Conservation (phyloP, 2,113 vertebrate species). For the Perca schrenkii region DNA sequence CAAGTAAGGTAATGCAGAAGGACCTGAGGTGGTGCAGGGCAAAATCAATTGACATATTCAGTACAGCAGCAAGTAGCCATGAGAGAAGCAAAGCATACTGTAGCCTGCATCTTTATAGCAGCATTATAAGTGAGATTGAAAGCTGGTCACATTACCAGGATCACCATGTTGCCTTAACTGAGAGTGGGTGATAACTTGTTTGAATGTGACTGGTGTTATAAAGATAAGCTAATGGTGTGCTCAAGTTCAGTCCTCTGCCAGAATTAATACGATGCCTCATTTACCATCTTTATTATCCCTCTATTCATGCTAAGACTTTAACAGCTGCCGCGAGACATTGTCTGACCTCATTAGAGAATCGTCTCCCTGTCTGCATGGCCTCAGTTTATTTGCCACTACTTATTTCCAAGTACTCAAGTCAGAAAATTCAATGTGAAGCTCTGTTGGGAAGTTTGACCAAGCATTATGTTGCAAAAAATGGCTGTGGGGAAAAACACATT, state of each 20-base stretch:
- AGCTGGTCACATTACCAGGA: conserved; percentile 8
- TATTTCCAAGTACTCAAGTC: neutral
- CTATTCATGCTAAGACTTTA: conserved; percentile 4
- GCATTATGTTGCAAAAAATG: neutral
- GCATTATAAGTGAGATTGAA: neutral
- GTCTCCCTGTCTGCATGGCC: neutral
- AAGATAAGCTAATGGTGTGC: neutral
- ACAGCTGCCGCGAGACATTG: neutral
- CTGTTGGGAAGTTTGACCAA: neutral
- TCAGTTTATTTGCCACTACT: neutral
- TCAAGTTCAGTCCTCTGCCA: conserved; percentile 20
- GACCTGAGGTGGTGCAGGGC: neutral
- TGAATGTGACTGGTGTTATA: conserved; percentile 11
- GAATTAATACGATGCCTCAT: conserved; percentile 13
- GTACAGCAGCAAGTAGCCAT: neutral
- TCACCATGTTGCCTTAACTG: neutral
- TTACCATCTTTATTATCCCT: conserved; percentile 23
- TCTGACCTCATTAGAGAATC: conserved; percentile 29
- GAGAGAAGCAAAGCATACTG: neutral
- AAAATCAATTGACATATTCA: neutral
- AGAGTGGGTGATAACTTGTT: neutral
- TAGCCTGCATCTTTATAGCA: neutral
- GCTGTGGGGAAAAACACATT: neutral
- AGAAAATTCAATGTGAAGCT: neutral
- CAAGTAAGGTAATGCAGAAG: conserved; percentile 6